Conservation (phyloP, 2,888 invertebrate genomes). For the Trileptium ribeirensis region DNA sequence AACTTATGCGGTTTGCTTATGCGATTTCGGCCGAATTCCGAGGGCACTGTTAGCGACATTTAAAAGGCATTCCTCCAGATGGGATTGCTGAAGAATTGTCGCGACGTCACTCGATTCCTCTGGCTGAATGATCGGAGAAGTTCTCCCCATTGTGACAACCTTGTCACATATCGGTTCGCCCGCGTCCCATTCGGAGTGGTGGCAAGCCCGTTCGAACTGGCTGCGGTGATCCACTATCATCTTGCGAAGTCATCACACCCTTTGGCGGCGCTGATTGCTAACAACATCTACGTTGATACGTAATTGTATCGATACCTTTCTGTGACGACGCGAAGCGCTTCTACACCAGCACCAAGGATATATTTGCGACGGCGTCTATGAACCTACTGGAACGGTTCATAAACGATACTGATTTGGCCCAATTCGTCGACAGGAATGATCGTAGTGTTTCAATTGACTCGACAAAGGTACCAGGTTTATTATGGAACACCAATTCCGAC, state of each 20-base stretch:
- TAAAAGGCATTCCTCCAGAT: conserved; percentile 33
- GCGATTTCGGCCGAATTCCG: conserved; percentile 27
- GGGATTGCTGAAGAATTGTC: conserved; percentile 24
- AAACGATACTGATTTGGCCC: background rate
- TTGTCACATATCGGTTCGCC: conserved; percentile 30
- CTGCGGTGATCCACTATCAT: conserved; percentile 27
- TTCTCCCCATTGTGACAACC: conserved; percentile 26
- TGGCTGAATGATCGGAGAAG: background rate
- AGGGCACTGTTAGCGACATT: conserved; percentile 19
- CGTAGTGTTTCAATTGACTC: background rate
- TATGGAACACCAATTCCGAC: background rate
- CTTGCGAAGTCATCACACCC: background rate
- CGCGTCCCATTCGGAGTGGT: conserved; percentile 36
- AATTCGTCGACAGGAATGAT: background rate
- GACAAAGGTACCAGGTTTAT: background rate
- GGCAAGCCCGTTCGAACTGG: conserved; percentile 32
- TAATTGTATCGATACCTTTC: background rate
- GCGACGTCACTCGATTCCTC: conserved; percentile 27
- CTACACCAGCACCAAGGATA: background rate
- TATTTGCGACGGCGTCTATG: background rate
- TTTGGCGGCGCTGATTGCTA: background rate
- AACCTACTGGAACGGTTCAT: background rate
- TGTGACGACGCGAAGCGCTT: conserved; percentile 15
- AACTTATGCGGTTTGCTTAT: conserved; percentile 26
- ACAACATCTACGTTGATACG: conserved; percentile 19